A percentile compares a stretch with the other conserved stretches of the same genome.
Evolutionary conservation across 2,113 vertebrate genomes (phyloP).

Genomic region (Microcebus jonahi): DNA sequence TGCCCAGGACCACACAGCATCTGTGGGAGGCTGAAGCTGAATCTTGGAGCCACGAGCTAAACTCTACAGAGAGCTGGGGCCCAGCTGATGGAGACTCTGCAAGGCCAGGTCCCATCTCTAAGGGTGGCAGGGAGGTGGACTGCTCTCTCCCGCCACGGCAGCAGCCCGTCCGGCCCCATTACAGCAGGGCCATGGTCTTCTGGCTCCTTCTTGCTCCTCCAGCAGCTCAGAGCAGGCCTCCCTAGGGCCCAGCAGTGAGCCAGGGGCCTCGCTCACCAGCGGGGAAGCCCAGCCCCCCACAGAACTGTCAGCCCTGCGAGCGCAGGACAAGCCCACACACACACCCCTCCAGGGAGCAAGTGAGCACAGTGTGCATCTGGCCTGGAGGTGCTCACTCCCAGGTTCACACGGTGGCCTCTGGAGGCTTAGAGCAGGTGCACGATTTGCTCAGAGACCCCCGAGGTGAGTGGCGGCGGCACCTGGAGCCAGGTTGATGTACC

Average conservation of each 20-base stretch:
- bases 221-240: neutral
- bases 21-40: neutral
- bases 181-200: neutral
- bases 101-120: neutral
- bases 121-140: neutral
- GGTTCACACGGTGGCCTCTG: neutral
- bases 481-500: too few species aligned
- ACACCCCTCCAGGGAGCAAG: neutral
- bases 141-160: neutral
- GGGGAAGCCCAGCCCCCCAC: neutral
- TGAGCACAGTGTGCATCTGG: neutral
- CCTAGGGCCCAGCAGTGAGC: neutral
- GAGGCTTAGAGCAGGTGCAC: neutral
- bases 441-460: neutral
- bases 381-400: too few species aligned
- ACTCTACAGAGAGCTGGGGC: neutral
- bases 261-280: fast-evolving
- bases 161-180: neutral
- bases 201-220: neutral
- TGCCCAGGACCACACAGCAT: neutral
- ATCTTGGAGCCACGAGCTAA: neutral
- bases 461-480: too few species aligned
- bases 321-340: fast-evolving
- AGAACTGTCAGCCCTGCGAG: neutral
- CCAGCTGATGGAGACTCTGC: neutral